Percentiles rank a stretch among this genome's conserved stretches.
Evolutionary conservation across 2,888 invertebrate species (phyloP).

Genomic region (Drosophila kanekoi): DNA sequence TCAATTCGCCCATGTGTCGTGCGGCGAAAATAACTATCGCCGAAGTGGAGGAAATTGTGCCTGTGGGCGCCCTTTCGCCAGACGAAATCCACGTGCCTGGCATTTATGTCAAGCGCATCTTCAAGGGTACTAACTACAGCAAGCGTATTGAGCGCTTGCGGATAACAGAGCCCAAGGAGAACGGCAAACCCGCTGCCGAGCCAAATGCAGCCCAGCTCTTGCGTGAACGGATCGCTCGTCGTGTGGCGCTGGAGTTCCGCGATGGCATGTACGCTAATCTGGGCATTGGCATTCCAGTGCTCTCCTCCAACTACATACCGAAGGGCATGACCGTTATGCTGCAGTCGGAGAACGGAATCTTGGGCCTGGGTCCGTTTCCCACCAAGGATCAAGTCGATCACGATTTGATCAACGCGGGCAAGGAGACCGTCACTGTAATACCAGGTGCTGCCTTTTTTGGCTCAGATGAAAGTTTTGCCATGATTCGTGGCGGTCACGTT

Average conservation of each 20-base stretch:
- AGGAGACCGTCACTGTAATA: constrained; percentile 97
- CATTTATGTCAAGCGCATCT: constrained; percentile 95
- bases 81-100: constrained; percentile 96
- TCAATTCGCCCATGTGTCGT: constrained; percentile 97
- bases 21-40: constrained; percentile 95
- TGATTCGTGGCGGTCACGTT: constrained; percentile 99
- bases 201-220: constrained; percentile 87
- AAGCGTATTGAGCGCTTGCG: constrained; percentile 95
- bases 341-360: constrained; percentile 99
- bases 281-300: constrained; percentile 98
- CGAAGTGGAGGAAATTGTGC: constrained; percentile 98
- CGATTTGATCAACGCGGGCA: constrained; percentile 99
- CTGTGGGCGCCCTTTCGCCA: constrained; percentile 91
- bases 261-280: constrained; percentile 99
- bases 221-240: constrained; percentile 94
- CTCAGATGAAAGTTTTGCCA: constrained; percentile 98
- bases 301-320: constrained; percentile 97
- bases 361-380: constrained; percentile 98
- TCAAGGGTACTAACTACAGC: constrained; percentile 91
- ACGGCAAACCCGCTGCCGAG: constrained; percentile 39
- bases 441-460: constrained; percentile 96
- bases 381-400: constrained; percentile 92
- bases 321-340: constrained; percentile 93
- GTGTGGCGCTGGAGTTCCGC: constrained; percentile 97
- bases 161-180: constrained; percentile 86